Evolutionary conservation across 2,113 vertebrate species (phyloP).

Genomic region (Ailurus styani): DNA sequence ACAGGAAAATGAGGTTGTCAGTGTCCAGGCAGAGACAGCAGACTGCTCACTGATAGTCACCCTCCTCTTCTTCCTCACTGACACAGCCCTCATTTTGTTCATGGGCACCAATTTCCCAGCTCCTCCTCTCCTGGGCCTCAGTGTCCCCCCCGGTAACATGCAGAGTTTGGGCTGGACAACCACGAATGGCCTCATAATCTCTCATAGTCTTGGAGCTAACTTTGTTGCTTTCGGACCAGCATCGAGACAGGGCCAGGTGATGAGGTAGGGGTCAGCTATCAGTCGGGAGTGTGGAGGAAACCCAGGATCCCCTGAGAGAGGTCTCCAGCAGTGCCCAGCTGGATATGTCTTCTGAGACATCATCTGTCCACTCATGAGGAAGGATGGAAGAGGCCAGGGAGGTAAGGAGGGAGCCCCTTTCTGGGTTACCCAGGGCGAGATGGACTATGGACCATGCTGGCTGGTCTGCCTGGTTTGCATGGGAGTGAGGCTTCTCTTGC

Average conservation of each 20-base stretch:
- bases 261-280: background rate
- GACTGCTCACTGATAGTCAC: accelerated
- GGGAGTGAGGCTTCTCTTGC: background rate
- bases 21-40: background rate
- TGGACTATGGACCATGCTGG: background rate
- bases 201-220: background rate
- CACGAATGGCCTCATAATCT: background rate
- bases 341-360: background rate
- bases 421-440: background rate
- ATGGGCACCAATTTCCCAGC: background rate
- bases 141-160: background rate
- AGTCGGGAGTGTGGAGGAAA: background rate
- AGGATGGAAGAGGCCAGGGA: background rate
- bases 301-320: background rate
- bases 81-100: background rate
- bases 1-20: background rate
- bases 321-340: background rate
- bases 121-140: background rate
- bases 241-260: background rate
- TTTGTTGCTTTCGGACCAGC: background rate
- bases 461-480: background rate
- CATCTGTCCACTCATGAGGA: too few relatives aligned
- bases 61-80: background rate
- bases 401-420: background rate
- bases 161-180: background rate